phyloP scores from a whole-genome alignment of 2,797 vertebrate genomes.

The Simalia tracyae region DNA sequence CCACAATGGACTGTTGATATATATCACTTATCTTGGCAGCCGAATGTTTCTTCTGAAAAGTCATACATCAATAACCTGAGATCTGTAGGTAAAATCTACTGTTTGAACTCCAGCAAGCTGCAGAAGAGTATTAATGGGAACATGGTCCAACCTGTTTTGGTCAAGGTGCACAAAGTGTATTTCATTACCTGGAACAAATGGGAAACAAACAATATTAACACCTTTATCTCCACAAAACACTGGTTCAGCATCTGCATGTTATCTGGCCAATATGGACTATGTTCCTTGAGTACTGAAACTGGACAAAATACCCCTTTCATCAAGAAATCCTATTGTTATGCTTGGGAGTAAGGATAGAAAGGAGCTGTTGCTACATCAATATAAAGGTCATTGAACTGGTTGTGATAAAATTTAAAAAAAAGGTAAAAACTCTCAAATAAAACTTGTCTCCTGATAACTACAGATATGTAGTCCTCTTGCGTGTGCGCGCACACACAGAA shows the following conservation, averaged over 20 bases:
- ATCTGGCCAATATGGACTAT: neutral
- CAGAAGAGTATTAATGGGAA: conserved; percentile 87
- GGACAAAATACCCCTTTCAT: neutral
- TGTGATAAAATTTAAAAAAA: neutral
- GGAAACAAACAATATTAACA: conserved; percentile 49
- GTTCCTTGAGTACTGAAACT: neutral
- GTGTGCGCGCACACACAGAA: neutral
- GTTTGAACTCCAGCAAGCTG: conserved; percentile 84
- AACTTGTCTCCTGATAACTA: neutral
- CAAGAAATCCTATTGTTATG: neutral
- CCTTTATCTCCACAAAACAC: conserved; percentile 7
- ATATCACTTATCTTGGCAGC: neutral
- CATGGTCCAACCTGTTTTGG: conserved; percentile 88
- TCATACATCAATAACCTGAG: conserved; percentile 82
- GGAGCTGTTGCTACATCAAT: neutral
- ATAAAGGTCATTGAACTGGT: neutral
- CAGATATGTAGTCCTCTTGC: neutral
- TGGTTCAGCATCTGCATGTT: conserved; percentile 10
- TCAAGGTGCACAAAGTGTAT: conserved; percentile 88
- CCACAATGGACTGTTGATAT: neutral
- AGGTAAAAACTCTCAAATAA: neutral
- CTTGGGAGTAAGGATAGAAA: neutral
- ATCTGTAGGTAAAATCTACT: conserved; percentile 79
- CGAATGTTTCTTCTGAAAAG: neutral
- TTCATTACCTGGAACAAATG: conserved; percentile 76